A percentile compares a stretch with the other conserved stretches of the same genome.
Evolutionary conservation across 2,797 vertebrate species (phyloP).

Genomic region (Neomorphus geoffroyi): DNA sequence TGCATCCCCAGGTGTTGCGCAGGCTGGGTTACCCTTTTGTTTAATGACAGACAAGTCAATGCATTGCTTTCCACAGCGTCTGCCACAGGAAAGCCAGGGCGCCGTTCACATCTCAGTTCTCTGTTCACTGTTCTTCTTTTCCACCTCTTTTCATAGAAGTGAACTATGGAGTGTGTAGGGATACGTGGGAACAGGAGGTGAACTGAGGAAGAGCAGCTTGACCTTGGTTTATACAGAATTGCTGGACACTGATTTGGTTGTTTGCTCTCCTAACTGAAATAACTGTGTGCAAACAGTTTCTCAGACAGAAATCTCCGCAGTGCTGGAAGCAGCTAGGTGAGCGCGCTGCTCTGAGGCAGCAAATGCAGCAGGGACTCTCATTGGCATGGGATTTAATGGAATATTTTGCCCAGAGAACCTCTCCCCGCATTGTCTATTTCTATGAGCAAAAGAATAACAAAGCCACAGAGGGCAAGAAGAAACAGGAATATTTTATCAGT

Average conservation of each 20-base stretch:
- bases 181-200: neutral
- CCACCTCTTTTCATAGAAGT: neutral
- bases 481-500: slow-evolving; percentile 63
- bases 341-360: neutral
- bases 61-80: neutral
- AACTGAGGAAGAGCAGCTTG: neutral
- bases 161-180: neutral
- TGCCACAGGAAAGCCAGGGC: neutral
- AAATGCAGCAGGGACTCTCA: neutral
- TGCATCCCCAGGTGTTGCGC: neutral
- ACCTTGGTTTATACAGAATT: neutral
- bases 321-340: neutral
- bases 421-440: slow-evolving; percentile 14
- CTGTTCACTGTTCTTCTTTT: neutral
- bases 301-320: neutral
- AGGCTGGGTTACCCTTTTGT: neutral
- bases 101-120: neutral
- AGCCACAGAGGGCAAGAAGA: slow-evolving; percentile 44
- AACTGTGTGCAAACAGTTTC: neutral
- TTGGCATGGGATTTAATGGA: neutral
- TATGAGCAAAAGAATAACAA: slow-evolving; percentile 22
- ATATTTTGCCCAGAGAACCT: slow-evolving; percentile 1
- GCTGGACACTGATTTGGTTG: neutral
- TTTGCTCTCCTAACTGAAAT: neutral
- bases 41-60: neutral